Evolutionary conservation across 2,888 invertebrate genomes (phyloP).

Genomic region (Leptura quadrifasciata): DNA sequence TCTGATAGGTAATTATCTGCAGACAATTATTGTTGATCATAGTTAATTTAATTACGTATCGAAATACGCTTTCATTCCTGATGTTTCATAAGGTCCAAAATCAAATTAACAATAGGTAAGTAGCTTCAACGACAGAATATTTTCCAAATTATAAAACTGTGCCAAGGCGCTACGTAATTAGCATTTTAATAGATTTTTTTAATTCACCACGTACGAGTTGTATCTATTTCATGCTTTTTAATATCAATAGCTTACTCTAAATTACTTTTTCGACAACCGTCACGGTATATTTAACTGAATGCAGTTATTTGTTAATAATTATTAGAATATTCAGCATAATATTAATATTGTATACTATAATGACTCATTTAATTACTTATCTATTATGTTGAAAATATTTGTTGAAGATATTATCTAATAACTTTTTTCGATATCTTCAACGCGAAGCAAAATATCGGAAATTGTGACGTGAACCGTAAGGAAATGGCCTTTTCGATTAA

Average conservation of each 20-base stretch:
- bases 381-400: neutral
- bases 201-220: neutral
- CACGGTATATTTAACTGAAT: conserved; percentile 1
- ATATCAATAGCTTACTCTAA: conserved; percentile 11
- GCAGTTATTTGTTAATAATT: neutral
- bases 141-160: neutral
- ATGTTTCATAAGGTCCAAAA: conserved; percentile 8
- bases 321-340: neutral
- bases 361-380: neutral
- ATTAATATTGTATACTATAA: neutral
- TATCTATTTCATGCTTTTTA: neutral
- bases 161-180: conserved; percentile 15
- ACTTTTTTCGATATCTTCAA: too few species aligned
- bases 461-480: too few species aligned
- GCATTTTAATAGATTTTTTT: conserved; percentile 10
- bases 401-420: too few species aligned
- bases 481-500: too few species aligned
- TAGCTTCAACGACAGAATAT: neutral
- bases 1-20: too few species aligned
- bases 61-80: neutral
- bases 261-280: conserved; percentile 11
- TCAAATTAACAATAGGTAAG: conserved; percentile 7
- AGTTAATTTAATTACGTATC: neutral
- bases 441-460: too few species aligned
- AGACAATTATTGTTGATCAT: neutral